A percentile compares a stretch with the other conserved stretches of the same genome.
Evolutionary conservation across 2,113 vertebrate species (phyloP).

Genomic region (Spea multiplicata): DNA sequence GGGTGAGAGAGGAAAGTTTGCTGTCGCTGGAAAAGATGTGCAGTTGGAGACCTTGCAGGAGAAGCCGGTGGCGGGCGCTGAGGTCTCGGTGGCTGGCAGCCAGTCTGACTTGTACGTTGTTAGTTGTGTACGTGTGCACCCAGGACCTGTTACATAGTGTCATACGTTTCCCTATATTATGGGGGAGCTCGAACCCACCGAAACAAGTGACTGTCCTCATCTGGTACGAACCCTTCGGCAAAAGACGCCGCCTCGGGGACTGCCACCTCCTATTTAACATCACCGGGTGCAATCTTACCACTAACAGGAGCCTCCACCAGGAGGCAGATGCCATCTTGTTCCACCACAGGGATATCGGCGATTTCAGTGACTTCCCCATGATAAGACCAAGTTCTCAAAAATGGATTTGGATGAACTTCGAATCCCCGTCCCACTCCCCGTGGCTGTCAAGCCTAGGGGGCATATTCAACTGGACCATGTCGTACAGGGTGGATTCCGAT

Average conservation of each 20-base stretch:
- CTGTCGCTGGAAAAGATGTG: neutral
- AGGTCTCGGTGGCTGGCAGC: conserved; percentile 29
- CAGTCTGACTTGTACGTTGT: conserved; percentile 46
- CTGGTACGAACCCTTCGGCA: conserved; percentile 81
- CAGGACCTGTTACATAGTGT: conserved; percentile 41
- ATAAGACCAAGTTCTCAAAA: conserved; percentile 71
- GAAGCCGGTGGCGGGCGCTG: neutral
- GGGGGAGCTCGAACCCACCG: neutral
- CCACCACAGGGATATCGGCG: conserved; percentile 80
- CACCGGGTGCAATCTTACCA: conserved; percentile 70
- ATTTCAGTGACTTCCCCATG: conserved; percentile 47
- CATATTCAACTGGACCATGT: conserved; percentile 86
- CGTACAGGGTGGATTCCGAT: conserved; percentile 80
- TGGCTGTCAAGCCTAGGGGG: conserved; percentile 60
- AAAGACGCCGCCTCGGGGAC: conserved; percentile 50
- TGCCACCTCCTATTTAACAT: conserved; percentile 69
- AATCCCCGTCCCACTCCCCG: conserved; percentile 79
- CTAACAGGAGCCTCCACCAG: conserved; percentile 57
- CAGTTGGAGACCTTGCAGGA: neutral
- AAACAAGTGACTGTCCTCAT: conserved; percentile 67
- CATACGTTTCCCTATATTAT: neutral
- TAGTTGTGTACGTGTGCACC: conserved; percentile 52
- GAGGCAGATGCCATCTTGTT: conserved; percentile 77
- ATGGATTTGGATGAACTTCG: conserved; percentile 96
- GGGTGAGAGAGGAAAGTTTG: conserved; percentile 31